Conservation (phyloP, 1,140 invertebrate species). For the Palaemon carinicauda region DNA sequence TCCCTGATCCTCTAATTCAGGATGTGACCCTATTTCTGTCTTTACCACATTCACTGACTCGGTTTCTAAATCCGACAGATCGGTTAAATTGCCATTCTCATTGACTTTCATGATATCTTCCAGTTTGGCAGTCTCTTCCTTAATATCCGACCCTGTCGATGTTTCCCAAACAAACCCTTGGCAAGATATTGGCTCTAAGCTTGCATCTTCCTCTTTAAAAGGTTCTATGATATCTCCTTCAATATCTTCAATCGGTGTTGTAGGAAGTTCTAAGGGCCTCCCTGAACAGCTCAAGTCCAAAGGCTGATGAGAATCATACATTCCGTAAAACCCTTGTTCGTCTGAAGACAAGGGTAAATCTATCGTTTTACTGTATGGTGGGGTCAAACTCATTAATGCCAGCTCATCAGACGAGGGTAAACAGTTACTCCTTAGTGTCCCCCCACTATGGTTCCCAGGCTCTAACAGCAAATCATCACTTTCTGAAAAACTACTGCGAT, state of each 20-base stretch:
- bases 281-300: neutral
- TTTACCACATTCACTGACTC: too few relatives aligned
- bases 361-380: constrained; percentile 28
- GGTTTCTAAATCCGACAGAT: too few relatives aligned
- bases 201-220: neutral
- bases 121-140: neutral
- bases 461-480: too few relatives aligned
- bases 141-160: too few relatives aligned
- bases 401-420: too few relatives aligned
- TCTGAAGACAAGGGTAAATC: neutral
- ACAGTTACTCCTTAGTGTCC: too few relatives aligned
- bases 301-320: neutral
- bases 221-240: constrained; percentile 39
- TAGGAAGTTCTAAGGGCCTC: neutral
- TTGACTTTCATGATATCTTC: too few relatives aligned
- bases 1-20: too few relatives aligned
- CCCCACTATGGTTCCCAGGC: neutral
- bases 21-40: too few relatives aligned
- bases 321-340: neutral
- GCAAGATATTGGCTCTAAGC: neutral
- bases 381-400: neutral
- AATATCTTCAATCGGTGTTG: constrained; percentile 10
- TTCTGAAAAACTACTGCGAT: neutral
- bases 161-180: neutral
- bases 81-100: too few relatives aligned